phyloP scores from a whole-genome alignment of 2,113 vertebrate species.

The Dendrocopos noguchii region DNA sequence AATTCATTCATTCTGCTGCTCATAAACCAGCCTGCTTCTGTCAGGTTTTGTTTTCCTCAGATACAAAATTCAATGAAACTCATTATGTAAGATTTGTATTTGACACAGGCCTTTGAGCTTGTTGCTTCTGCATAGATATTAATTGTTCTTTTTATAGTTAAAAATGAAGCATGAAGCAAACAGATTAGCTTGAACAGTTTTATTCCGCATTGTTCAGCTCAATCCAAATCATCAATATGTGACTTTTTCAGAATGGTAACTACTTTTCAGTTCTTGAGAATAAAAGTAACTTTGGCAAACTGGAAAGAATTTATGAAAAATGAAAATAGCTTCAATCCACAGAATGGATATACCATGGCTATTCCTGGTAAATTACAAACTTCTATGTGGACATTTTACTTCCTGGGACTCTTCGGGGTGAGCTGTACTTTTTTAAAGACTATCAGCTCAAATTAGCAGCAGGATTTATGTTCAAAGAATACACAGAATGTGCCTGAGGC shows the following conservation, averaged over 20 bases:
- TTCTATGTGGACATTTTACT: not conserved
- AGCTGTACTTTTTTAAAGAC: not conserved
- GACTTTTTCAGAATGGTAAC: not conserved
- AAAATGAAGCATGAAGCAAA: not conserved
- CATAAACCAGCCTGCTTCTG: not conserved
- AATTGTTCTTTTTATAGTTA: not conserved
- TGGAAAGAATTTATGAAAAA: not conserved
- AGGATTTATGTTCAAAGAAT: not conserved
- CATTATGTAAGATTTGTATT: not conserved
- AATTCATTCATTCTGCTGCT: not conserved
- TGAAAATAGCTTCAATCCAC: not conserved
- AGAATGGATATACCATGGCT: not conserved
- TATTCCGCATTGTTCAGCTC: not conserved
- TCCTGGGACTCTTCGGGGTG: not conserved
- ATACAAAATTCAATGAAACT: not conserved
- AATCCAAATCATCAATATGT: not conserved
- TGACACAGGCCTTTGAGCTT: not conserved
- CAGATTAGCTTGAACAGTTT: not conserved
- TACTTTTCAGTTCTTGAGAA: not conserved
- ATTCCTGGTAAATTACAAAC: not conserved
- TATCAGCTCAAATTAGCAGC: slow-evolving; percentile 2
- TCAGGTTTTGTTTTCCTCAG: not conserved
- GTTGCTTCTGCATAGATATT: not conserved
- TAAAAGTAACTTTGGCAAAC: slow-evolving; percentile 9
- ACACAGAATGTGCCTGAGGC: not conserved